phyloP scores from a whole-genome alignment of 53 echinoderm and acorn worm species.

The Stichopus horrens region DNA sequence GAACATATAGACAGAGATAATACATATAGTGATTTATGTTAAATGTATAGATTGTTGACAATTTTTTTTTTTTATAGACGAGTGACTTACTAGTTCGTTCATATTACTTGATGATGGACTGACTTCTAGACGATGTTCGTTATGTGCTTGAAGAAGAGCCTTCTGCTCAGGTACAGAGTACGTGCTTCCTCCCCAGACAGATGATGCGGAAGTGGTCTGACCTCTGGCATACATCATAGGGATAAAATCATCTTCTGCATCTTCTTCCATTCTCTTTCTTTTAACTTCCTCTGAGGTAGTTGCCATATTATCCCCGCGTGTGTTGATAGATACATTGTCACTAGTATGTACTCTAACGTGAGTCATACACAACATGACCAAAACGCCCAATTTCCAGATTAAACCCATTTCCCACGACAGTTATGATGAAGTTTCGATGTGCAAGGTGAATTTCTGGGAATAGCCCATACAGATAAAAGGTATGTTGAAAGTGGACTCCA shows the following conservation, averaged over 20 bases:
- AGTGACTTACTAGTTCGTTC: constrained; percentile 25
- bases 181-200: background rate
- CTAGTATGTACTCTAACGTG: background rate
- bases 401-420: no score
- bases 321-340: constrained; percentile 26
- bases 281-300: constrained; percentile 6
- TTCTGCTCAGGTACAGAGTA: constrained; percentile 2
- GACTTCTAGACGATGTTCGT: constrained; percentile 10
- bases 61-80: no score
- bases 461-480: no score
- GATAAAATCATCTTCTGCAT: background rate
- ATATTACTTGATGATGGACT: background rate
- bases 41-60: no score
- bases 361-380: background rate
- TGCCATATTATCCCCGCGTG: background rate
- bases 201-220: background rate
- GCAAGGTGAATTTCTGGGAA: no score
- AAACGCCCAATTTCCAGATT: background rate
- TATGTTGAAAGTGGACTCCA: no score
- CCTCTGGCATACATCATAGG: constrained; percentile 25
- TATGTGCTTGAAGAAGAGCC: background rate
- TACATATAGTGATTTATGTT: no score
- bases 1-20: no score
- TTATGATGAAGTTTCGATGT: no score
- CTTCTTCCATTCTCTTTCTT: background rate